Evolutionary conservation across 1,140 invertebrate genomes (phyloP).

Genomic region (Caerostris darwini): DNA sequence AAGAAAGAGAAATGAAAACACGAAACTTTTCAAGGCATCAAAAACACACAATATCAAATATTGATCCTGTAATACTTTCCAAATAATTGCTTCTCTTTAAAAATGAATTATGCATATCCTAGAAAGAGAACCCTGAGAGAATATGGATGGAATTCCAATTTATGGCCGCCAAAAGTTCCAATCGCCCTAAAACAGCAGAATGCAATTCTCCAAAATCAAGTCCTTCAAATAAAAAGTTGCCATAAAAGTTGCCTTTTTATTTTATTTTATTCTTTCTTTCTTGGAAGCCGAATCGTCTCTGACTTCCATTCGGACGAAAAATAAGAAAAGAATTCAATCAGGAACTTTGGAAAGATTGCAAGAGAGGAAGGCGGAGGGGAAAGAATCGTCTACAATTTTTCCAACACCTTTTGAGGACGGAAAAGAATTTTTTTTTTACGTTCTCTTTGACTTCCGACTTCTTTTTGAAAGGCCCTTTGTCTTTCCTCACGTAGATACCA

Average conservation of each 20-base stretch:
- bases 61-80: too few species aligned
- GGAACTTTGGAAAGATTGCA: background rate
- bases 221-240: constrained; percentile 44
- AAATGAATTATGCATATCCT: too few species aligned
- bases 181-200: constrained; percentile 13
- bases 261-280: constrained; percentile 2
- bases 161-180: background rate
- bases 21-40: too few species aligned
- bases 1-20: too few species aligned
- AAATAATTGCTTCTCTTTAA: too few species aligned
- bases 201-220: constrained; percentile 44
- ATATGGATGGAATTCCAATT: background rate
- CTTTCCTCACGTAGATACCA: background rate
- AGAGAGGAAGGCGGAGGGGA: background rate
- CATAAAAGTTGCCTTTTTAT: constrained; percentile 22
- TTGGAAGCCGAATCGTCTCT: background rate
- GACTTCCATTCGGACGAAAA: constrained; percentile 26
- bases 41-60: too few species aligned
- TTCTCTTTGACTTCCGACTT: constrained; percentile 13
- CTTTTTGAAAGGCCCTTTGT: background rate
- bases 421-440: background rate
- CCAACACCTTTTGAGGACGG: constrained; percentile 34
- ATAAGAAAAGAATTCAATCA: constrained; percentile 66
- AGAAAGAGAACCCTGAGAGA: too few species aligned
- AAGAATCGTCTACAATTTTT: constrained; percentile 64